Evolutionary conservation across 2,888 invertebrate genomes (phyloP).

Genomic region (Hypercompe scribonia): DNA sequence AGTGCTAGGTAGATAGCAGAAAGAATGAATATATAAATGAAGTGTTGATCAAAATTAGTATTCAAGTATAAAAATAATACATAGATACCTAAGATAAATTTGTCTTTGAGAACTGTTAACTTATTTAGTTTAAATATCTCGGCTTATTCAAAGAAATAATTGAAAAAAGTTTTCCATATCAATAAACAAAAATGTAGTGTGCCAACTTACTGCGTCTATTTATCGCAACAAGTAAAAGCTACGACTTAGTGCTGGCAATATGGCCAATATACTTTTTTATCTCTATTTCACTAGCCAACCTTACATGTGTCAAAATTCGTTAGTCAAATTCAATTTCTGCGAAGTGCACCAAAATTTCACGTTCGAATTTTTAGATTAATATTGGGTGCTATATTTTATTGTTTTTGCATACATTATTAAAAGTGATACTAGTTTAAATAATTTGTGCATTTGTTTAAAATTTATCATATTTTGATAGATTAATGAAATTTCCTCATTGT

Average conservation of each 20-base stretch:
- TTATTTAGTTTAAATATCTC: background rate
- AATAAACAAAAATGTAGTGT: constrained; percentile 25
- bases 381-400: constrained; percentile 20
- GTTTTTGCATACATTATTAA: background rate
- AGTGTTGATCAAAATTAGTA: background rate
- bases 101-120: background rate
- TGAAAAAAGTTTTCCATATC: constrained; percentile 10
- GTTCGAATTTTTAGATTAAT: constrained; percentile 31
- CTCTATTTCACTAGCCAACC: constrained; percentile 31
- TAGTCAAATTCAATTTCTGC: constrained; percentile 37
- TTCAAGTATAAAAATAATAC: background rate
- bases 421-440: constrained; percentile 31
- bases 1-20: background rate
- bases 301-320: too few relatives aligned
- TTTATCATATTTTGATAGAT: background rate
- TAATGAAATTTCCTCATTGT: background rate
- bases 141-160: background rate
- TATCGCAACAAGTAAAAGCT: constrained; percentile 21
- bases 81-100: background rate
- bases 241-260: constrained; percentile 21
- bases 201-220: constrained; percentile 13
- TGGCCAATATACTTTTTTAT: constrained; percentile 24
- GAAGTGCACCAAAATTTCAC: constrained; percentile 36
- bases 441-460: constrained; percentile 32
- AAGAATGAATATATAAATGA: background rate